phyloP scores from a whole-genome alignment of 2,888 invertebrate genomes.

The Tromatobia lineatoria region DNA sequence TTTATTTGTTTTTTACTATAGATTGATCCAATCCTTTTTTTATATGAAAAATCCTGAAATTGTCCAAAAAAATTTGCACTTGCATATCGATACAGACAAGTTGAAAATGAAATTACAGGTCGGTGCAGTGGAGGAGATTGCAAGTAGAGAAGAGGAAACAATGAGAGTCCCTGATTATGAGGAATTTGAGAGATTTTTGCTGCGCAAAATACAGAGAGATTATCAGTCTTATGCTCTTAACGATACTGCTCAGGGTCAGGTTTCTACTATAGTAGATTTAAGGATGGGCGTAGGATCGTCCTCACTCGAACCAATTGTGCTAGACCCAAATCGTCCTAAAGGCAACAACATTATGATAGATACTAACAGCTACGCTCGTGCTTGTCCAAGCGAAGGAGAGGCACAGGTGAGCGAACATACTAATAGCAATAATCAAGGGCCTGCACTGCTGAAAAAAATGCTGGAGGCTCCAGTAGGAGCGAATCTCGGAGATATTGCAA shows the following conservation, averaged over 20 bases:
- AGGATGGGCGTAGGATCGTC: constrained; percentile 73
- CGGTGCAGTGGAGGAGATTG: constrained; percentile 81
- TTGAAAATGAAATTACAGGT: constrained; percentile 71
- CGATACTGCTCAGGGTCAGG: constrained; percentile 73
- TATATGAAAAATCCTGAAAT: background rate
- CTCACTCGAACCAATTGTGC: constrained; percentile 22
- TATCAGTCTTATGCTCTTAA: constrained; percentile 76
- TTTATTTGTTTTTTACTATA: background rate
- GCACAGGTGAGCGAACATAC: constrained; percentile 51
- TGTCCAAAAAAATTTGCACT: background rate
- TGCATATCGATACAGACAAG: background rate
- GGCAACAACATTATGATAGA: constrained; percentile 64
- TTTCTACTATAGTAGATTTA: constrained; percentile 75
- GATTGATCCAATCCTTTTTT: background rate
- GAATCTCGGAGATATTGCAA: constrained; percentile 81
- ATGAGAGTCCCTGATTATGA: constrained; percentile 76
- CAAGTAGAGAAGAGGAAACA: constrained; percentile 76
- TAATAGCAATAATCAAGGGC: constrained; percentile 65
- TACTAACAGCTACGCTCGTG: constrained; percentile 55
- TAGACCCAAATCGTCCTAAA: constrained; percentile 59
- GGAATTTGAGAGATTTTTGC: constrained; percentile 79
- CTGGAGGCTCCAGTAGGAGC: constrained; percentile 82
- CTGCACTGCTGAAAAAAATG: constrained; percentile 81
- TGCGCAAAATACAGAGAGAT: constrained; percentile 76
- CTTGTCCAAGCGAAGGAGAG: constrained; percentile 24